phyloP scores from a whole-genome alignment of 2,113 vertebrate species.

The Rhegmatorhina hoffmannsi region DNA sequence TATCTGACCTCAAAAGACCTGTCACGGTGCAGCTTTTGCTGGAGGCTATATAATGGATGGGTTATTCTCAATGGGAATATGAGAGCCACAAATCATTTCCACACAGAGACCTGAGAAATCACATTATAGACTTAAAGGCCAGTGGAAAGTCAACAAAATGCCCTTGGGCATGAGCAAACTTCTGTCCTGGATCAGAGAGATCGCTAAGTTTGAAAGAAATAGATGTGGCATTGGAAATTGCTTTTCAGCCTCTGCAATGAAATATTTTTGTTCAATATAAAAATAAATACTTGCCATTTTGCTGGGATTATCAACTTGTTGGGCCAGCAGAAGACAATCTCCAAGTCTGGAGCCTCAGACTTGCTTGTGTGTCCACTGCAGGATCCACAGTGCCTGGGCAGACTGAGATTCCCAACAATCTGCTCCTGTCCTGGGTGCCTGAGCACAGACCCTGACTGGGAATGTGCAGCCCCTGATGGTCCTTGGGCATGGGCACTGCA shows the following conservation, averaged over 20 bases:
- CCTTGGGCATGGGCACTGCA: accelerated
- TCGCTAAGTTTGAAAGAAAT: neutral
- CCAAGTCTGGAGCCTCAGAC: neutral
- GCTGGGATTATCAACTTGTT: neutral
- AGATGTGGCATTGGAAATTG: neutral
- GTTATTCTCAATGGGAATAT: conserved; percentile 17
- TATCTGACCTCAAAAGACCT: conserved; percentile 11
- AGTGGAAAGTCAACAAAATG: neutral
- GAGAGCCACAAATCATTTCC: conserved; percentile 14
- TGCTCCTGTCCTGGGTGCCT: neutral
- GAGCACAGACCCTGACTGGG: accelerated
- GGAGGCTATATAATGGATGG: conserved; percentile 4
- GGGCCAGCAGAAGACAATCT: neutral
- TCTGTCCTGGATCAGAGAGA: neutral
- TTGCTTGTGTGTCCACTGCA: neutral
- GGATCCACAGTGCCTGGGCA: neutral
- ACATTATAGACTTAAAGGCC: neutral
- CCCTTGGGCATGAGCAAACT: neutral
- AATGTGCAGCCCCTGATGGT: neutral
- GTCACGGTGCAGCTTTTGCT: neutral
- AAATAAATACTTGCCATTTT: neutral
- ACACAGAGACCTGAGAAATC: neutral
- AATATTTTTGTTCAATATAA: neutral
- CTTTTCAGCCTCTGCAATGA: neutral
- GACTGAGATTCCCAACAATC: accelerated